phyloP scores from a whole-genome alignment of 2,797 vertebrate species.

The Lutjanus argentimaculatus region DNA sequence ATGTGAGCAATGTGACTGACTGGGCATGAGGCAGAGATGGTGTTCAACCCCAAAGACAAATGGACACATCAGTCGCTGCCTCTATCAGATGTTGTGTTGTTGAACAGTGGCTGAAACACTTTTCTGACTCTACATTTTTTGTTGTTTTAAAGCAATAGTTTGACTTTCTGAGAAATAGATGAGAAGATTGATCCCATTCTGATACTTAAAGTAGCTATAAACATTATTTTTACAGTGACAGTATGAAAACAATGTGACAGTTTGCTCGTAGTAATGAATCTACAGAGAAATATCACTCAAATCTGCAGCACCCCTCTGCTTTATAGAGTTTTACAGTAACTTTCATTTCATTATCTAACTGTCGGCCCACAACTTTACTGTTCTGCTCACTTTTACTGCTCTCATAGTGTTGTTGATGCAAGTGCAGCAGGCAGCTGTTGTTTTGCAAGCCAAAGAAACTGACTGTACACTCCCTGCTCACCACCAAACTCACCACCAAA shows the following conservation, averaged over 20 bases:
- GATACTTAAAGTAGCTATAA: no score
- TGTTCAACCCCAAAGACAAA: conserved; percentile 51
- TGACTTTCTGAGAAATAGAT: background rate
- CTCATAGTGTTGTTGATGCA: background rate
- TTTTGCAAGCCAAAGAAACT: background rate
- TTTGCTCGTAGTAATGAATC: background rate
- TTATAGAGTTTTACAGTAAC: background rate
- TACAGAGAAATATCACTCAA: background rate
- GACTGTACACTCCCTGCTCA: background rate
- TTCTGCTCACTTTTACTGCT: background rate
- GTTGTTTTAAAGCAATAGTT: background rate
- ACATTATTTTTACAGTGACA: background rate
- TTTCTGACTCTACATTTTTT: background rate
- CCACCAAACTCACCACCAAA: background rate
- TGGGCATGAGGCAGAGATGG: conserved; percentile 54
- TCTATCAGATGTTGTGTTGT: conserved; percentile 2
- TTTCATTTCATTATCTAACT: background rate
- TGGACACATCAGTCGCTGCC: conserved; percentile 42
- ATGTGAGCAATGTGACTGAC: conserved; percentile 79
- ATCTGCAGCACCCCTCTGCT: background rate
- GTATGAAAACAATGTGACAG: background rate
- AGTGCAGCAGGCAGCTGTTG: background rate
- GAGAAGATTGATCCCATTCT: background rate
- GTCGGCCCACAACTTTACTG: background rate
- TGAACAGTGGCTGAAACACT: background rate